Evolutionary conservation across 2,797 vertebrate species (phyloP).

Genomic region (Columba guinea): DNA sequence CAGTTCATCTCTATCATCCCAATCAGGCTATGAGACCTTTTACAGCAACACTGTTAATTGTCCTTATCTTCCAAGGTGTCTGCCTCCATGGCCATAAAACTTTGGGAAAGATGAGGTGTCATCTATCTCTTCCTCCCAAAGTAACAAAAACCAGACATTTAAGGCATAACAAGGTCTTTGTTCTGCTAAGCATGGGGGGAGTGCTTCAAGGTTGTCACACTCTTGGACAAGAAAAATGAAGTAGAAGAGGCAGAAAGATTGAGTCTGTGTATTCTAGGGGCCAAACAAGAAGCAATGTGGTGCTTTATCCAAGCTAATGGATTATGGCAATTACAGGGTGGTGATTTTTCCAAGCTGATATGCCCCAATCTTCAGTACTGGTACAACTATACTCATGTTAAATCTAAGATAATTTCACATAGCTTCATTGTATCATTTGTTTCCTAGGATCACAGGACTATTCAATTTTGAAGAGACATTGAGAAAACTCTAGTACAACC

Average conservation of each 20-base stretch:
- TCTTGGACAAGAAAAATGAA: not conserved
- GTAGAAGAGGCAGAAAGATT: not conserved
- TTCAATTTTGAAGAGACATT: not conserved
- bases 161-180: no score
- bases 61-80: no score
- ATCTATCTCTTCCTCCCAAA: no score
- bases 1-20: no score
- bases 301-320: not conserved
- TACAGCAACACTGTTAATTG: no score
- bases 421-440: not conserved
- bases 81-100: no score
- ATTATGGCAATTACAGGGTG: not conserved
- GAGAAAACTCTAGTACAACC: not conserved
- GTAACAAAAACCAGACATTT: no score
- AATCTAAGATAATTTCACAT: not conserved
- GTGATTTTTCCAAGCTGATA: not conserved
- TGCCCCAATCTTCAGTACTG: not conserved
- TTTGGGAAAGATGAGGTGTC: no score
- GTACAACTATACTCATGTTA: not conserved
- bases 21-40: no score
- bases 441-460: not conserved
- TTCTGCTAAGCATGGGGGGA: no score
- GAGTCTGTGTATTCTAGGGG: not conserved
- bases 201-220: no score
- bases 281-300: not conserved